Evolutionary conservation across 2,113 vertebrate genomes (phyloP).

Genomic region (Strix aluco): DNA sequence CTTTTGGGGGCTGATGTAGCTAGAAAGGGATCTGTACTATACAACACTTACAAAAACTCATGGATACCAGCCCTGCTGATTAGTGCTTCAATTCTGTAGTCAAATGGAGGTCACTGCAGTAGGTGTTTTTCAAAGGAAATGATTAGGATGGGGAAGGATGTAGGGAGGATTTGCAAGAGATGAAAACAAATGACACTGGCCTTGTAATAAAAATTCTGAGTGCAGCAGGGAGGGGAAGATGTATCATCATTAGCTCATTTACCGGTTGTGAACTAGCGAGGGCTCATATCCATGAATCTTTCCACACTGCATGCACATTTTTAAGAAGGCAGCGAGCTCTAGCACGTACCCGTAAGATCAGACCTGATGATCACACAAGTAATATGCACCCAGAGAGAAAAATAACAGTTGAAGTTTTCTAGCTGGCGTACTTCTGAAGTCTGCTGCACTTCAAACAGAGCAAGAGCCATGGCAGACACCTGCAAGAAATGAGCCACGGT

Average conservation of each 20-base stretch:
- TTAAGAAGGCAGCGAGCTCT: conserved; percentile 17
- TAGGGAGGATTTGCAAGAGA: conserved; percentile 54
- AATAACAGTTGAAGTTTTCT: neutral
- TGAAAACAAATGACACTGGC: conserved; percentile 62
- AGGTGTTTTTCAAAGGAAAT: conserved; percentile 53
- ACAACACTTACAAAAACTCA: neutral
- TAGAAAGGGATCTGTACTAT: neutral
- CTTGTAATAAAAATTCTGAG: conserved; percentile 67
- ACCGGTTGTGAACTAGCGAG: conserved; percentile 45
- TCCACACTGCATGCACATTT: neutral
- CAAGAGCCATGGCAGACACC: neutral
- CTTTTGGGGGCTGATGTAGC: neutral
- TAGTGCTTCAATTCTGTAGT: conserved; percentile 2
- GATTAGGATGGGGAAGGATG: neutral
- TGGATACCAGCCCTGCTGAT: neutral
- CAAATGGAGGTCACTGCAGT: conserved; percentile 56
- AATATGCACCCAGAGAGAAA: neutral
- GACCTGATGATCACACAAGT: neutral
- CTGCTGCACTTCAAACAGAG: accelerated
- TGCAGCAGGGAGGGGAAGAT: conserved; percentile 54
- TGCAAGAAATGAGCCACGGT: accelerated
- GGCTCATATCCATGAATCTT: conserved; percentile 58
- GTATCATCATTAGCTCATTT: conserved; percentile 70
- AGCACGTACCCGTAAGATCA: neutral
- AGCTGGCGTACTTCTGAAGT: neutral